These are phyloP conservation scores for Pandion haliaetus DNA, from an alignment of 2,113 vertebrate species.

Conservation along the genomic window DNA sequence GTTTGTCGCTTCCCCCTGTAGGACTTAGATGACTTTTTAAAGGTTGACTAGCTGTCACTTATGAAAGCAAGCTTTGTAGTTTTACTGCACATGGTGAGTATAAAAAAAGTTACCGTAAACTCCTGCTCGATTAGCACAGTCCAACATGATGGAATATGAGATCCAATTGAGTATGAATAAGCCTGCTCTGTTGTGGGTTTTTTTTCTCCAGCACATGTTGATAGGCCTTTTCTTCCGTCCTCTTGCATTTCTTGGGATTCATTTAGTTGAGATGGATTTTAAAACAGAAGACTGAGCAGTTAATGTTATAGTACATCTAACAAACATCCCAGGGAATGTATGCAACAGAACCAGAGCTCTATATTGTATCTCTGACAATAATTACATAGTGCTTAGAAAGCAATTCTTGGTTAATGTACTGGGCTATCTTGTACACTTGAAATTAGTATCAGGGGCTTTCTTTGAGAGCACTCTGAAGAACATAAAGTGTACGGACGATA, in stretches of 20 bases:
- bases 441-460: not conserved
- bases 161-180: not conserved
- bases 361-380: not conserved
- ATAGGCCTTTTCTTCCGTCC: not conserved
- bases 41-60: not conserved
- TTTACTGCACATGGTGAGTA: not conserved
- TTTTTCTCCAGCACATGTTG: not conserved
- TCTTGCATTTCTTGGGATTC: not conserved
- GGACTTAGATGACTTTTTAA: not conserved
- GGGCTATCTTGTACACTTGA: not conserved
- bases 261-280: not conserved
- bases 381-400: not conserved
- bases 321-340: not conserved
- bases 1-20: not conserved
- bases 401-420: not conserved
- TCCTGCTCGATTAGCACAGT: not conserved
- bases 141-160: constrained; percentile 1
- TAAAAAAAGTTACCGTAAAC: not conserved
- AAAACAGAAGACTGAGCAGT: not conserved
- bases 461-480: not conserved
- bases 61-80: not conserved
- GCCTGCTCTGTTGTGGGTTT: not conserved
- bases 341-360: not conserved
- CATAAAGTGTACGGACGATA: not conserved
- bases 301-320: not conserved